Conservation (phyloP, 2,797 vertebrate species). For the Amazonetta brasiliensis region DNA sequence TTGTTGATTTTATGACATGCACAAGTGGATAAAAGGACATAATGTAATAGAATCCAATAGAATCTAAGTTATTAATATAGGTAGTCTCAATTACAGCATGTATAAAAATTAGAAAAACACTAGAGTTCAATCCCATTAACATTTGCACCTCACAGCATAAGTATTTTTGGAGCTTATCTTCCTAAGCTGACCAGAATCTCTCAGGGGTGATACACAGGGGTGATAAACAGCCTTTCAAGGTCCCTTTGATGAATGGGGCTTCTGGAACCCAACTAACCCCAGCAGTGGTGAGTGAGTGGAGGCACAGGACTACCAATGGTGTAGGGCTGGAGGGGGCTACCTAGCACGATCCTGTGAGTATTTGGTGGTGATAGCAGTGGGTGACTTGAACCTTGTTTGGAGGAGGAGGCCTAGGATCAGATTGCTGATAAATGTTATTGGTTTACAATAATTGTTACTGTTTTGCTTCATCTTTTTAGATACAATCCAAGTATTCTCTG, state of each 20-base stretch:
- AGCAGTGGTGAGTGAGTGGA: not conserved
- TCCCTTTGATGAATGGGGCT: slow-evolving; percentile 13
- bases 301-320: not conserved
- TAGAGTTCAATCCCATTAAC: not conserved
- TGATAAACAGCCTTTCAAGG: not conserved
- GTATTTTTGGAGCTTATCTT: not conserved
- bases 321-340: too few relatives aligned
- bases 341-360: not conserved
- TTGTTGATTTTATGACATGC: not conserved
- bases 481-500: not conserved
- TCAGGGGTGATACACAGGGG: not conserved
- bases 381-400: not conserved
- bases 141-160: not conserved
- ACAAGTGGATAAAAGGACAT: not conserved
- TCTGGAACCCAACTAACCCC: not conserved
- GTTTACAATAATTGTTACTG: not conserved
- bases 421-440: not conserved
- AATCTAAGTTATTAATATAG: not conserved
- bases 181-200: not conserved
- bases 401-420: not conserved
- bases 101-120: not conserved
- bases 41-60: not conserved
- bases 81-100: not conserved
- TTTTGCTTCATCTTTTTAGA: not conserved
- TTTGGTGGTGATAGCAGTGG: too few relatives aligned